A percentile compares a stretch with the other conserved stretches of the same genome.
phyloP scores from a whole-genome alignment of 2,888 invertebrate species.

The Eristalinus aeneus region DNA sequence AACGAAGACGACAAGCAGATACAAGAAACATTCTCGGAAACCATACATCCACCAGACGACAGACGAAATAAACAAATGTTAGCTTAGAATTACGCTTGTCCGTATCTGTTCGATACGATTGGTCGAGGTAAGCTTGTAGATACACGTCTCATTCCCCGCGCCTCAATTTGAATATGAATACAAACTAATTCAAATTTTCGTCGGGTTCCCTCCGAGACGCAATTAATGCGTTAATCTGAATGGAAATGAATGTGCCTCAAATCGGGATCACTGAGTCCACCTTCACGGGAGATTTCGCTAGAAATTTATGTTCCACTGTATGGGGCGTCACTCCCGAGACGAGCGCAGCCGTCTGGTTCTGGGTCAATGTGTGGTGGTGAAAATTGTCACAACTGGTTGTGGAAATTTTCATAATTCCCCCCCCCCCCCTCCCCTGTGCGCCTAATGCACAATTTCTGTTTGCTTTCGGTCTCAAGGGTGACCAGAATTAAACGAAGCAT shows the following conservation, averaged over 20 bases:
- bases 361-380: not conserved
- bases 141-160: not conserved
- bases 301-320: not conserved
- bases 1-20: not conserved
- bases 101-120: not conserved
- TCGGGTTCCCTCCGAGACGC: not conserved
- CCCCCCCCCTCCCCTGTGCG: too few species aligned
- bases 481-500: not conserved
- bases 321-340: not conserved
- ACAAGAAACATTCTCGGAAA: not conserved
- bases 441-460: not conserved
- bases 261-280: constrained; percentile 21
- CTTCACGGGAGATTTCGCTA: not conserved
- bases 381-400: not conserved
- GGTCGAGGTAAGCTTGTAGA: not conserved
- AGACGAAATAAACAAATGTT: not conserved
- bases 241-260: not conserved
- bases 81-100: not conserved
- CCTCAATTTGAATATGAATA: constrained; percentile 15
- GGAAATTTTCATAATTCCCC: too few species aligned
- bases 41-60: not conserved
- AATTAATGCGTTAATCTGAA: not conserved
- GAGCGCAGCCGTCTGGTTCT: not conserved
- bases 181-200: constrained; percentile 6
- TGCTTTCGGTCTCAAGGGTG: not conserved